Conservation (phyloP, 2,888 invertebrate species). For the Drosophila pseudotalamancana region DNA sequence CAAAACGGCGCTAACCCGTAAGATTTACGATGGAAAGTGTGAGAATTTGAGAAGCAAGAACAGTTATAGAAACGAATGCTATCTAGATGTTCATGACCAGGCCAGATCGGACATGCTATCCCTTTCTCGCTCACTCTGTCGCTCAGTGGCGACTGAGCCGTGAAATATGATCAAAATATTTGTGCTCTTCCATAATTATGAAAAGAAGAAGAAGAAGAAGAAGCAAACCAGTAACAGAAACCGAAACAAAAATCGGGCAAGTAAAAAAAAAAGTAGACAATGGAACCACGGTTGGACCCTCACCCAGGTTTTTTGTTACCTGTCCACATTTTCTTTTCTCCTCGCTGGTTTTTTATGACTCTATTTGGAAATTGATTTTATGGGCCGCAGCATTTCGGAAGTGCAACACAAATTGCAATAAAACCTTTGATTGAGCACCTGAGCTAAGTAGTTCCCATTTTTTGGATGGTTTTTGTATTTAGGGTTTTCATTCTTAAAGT, state of each 20-base stretch:
- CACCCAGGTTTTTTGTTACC: conserved; percentile 66
- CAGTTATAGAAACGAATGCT: conserved; percentile 59
- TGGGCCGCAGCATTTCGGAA: conserved; percentile 52
- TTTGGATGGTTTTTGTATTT: not conserved
- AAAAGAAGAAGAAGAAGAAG: conserved; percentile 25
- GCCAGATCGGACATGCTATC: conserved; percentile 42
- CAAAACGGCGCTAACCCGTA: conserved; percentile 64
- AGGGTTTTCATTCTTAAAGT: conserved; percentile 5
- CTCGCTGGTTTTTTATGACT: conserved; percentile 58
- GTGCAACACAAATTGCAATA: conserved; percentile 63
- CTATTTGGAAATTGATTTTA: conserved; percentile 70
- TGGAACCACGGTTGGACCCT: conserved; percentile 43
- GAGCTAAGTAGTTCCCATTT: conserved; percentile 11
- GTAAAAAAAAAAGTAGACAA: conserved; percentile 34
- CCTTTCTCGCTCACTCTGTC: not conserved
- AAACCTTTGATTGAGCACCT: conserved; percentile 51
- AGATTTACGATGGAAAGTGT: conserved; percentile 80
- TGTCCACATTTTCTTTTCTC: conserved; percentile 31
- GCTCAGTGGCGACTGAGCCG: conserved; percentile 49
- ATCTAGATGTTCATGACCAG: conserved; percentile 22
- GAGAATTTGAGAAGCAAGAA: conserved; percentile 73
- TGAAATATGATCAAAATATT: conserved; percentile 80
- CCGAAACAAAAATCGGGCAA: conserved; percentile 15
- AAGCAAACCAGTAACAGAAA: conserved; percentile 14
- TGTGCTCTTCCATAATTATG: conserved; percentile 67